Conservation (phyloP, 2,797 vertebrate species). For the Poecilia picta region DNA sequence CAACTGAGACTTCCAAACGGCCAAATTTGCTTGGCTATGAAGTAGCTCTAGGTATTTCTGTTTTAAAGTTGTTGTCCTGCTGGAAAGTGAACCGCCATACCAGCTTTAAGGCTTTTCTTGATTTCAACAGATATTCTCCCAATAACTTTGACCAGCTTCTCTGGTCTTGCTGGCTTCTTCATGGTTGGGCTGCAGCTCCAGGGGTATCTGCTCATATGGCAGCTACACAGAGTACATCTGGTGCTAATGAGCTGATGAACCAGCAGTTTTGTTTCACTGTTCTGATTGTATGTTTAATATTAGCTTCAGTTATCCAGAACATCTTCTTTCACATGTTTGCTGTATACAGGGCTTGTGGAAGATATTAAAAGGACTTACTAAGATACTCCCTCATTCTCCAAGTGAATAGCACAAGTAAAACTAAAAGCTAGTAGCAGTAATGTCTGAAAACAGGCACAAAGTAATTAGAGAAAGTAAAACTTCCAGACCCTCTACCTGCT, state of each 20-base stretch:
- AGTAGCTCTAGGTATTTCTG: not conserved
- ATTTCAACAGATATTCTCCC: not conserved
- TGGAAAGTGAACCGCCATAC: not conserved
- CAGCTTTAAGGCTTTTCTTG: not conserved
- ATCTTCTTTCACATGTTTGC: too few species aligned
- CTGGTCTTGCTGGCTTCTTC: slow-evolving; percentile 79
- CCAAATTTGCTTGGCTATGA: not conserved
- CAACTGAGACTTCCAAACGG: not conserved
- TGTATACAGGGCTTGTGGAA: not conserved
- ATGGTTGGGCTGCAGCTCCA: slow-evolving; percentile 94
- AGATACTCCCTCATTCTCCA: too few species aligned
- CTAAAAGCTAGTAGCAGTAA: not conserved
- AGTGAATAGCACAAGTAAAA: not conserved
- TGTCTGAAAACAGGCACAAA: not conserved
- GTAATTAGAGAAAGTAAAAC: not conserved
- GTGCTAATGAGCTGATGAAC: slow-evolving; percentile 68
- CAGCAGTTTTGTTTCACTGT: not conserved
- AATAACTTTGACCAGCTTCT: not conserved
- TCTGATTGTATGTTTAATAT: too few species aligned
- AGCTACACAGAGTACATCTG: slow-evolving; percentile 97
- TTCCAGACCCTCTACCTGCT: not conserved
- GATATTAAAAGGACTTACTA: too few species aligned
- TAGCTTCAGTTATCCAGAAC: not conserved
- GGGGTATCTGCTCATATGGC: slow-evolving; percentile 89
- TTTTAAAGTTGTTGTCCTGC: not conserved